phyloP scores from a whole-genome alignment of 1,140 invertebrate genomes.

The Vanessa atalanta region DNA sequence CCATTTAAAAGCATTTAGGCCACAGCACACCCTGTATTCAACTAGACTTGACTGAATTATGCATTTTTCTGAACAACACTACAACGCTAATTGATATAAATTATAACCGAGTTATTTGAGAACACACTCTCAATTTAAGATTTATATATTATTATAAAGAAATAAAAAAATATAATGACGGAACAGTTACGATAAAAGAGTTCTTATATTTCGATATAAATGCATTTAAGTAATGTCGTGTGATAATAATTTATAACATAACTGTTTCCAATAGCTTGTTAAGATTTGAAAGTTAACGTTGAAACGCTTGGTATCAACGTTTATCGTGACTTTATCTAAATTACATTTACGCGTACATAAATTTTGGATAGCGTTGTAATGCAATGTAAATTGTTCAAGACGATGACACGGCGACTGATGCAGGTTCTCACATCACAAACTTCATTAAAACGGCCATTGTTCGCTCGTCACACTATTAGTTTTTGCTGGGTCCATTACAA shows the following conservation, averaged over 20 bases:
- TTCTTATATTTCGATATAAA: slow-evolving; percentile 3
- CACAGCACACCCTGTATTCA: slow-evolving; percentile 36
- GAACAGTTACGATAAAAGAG: neutral
- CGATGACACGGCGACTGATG: slow-evolving; percentile 30
- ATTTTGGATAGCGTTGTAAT: slow-evolving; percentile 3
- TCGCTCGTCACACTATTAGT: slow-evolving; percentile 56
- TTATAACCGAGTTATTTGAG: neutral
- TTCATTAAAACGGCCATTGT: slow-evolving; percentile 62
- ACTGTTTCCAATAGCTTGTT: slow-evolving; percentile 8
- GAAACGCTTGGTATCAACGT: neutral
- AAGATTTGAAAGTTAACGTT: slow-evolving; percentile 6
- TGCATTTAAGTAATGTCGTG: slow-evolving; percentile 11
- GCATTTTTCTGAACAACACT: neutral
- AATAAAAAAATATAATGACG: neutral
- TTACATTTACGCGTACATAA: slow-evolving; percentile 8
- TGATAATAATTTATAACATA: neutral
- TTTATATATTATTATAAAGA: too few species aligned
- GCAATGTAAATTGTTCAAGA: slow-evolving; percentile 24
- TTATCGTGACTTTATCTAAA: slow-evolving; percentile 11
- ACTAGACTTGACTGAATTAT: slow-evolving; percentile 22
- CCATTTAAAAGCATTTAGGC: slow-evolving; percentile 43
- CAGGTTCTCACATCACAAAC: slow-evolving; percentile 47
- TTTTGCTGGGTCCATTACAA: slow-evolving; percentile 57
- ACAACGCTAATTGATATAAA: neutral
- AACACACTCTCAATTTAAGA: too few species aligned